Base-by-base conservation (phyloP, 1,140 invertebrate species). In the Bombyx mori region DNA sequence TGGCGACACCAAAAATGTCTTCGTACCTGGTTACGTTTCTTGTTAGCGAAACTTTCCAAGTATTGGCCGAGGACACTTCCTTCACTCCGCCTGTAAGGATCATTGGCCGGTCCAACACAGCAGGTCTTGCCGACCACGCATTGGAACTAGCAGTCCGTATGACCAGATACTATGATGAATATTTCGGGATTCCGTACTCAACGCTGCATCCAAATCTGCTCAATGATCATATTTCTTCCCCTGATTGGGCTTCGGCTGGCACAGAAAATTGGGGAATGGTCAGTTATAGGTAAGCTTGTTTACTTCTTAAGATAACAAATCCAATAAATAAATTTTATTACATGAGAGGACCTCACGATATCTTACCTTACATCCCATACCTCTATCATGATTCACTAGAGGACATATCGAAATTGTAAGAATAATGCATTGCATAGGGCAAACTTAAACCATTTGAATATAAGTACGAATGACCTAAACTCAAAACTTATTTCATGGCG, bases 11-110 rank as follows among this genome's bases (percentile, higher is more conserved):
- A 0, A 82, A 82, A 8, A 97, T 97, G 95, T 95, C 95, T 1
- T 94, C 95, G 0, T 97, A 97, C 64, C 79, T 97, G 1, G 89
- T 97, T 0, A 95, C 95, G 0, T 94, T 96, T 73, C 89, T 94
- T 26, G 70, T 87, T 6, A 85, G 82, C 55, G 83, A 87, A 55
- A 66, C 71, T 2, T 85, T 87, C 53, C 46, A 63, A 60, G 75
- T 83, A 0, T 79, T 86, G 7, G 82, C 82, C 43, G 60, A 78
- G 52, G 68, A 85, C 43, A 69, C 52, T 5, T 66, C 75, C 0
- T 76, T 79, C 42, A 63, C 54, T 49, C 82, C 82, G 44, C 61
- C 80, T 46, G 68, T 86, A 52, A 79, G 83, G 48, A 79, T 86
- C 6, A 85, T 86, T 10, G 80, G 89, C 87, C 12, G 90, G 91